Evolutionary conservation across 2,888 invertebrate genomes (phyloP).

Genomic region (Stegana nigrithorax): DNA sequence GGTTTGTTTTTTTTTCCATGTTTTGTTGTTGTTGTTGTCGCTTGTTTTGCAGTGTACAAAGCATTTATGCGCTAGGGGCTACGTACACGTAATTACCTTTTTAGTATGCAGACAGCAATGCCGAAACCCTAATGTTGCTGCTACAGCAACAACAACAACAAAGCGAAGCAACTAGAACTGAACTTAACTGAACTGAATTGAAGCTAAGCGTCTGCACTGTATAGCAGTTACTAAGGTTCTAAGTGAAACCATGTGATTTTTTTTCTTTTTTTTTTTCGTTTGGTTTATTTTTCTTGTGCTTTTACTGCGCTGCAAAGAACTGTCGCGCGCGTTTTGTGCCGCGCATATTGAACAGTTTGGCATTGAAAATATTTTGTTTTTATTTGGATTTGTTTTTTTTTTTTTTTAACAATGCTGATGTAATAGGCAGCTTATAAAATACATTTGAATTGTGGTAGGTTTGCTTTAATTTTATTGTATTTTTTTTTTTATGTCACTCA

Average conservation of each 20-base stretch:
- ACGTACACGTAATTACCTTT: constrained; percentile 55
- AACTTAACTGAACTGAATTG: not conserved
- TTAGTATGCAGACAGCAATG: constrained; percentile 58
- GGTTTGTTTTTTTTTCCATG: not conserved
- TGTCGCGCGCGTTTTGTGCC: constrained; percentile 35
- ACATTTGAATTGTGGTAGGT: not conserved
- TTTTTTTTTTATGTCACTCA: not conserved
- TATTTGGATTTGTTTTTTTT: not conserved
- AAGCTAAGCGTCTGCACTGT: no score
- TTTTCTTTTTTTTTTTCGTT: not conserved
- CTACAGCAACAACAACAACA: constrained; percentile 21
- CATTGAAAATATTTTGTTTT: constrained; percentile 8
- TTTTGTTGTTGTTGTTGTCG: constrained; percentile 41
- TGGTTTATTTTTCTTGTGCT: constrained; percentile 3
- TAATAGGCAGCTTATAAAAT: not conserved
- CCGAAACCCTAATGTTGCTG: not conserved
- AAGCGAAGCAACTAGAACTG: not conserved
- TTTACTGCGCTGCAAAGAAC: no score
- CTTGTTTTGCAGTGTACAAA: no score
- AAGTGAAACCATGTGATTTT: not conserved
- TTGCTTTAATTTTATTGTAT: not conserved
- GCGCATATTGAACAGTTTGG: constrained; percentile 42
- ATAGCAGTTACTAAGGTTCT: no score
- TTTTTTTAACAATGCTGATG: no score
- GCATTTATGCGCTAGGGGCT: constrained; percentile 36